phyloP scores from a whole-genome alignment of 2,797 vertebrate genomes.

The Xiphorhynchus erythropygius region DNA sequence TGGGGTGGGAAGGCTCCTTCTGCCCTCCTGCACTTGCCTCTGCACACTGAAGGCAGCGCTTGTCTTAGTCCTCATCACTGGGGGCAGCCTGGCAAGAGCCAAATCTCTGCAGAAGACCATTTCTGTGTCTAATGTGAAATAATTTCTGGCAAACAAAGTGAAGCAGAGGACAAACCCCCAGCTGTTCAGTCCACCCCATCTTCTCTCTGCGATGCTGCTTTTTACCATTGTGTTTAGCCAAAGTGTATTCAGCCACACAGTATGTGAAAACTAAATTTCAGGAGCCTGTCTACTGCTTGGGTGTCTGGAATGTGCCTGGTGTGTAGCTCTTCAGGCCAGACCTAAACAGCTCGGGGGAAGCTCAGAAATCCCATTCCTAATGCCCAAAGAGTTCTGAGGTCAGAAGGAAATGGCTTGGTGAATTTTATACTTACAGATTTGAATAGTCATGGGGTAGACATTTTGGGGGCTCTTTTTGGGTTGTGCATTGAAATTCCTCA shows the following conservation, averaged over 20 bases:
- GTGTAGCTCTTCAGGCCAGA: neutral
- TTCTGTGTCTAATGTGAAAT: neutral
- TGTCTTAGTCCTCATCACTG: neutral
- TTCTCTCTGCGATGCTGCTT: neutral
- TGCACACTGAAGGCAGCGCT: neutral
- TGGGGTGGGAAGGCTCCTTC: neutral
- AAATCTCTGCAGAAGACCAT: neutral
- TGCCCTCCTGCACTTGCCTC: neutral
- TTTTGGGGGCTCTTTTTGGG: neutral
- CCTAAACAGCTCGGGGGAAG: neutral
- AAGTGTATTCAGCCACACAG: neutral
- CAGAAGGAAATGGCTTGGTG: neutral
- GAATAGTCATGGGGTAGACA: rapidly evolving
- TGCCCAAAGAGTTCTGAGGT: neutral
- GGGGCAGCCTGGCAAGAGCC: neutral
- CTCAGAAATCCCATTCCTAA: neutral
- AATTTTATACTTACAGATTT: neutral
- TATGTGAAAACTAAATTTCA: neutral
- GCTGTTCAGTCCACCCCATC: neutral
- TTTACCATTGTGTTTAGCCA: neutral
- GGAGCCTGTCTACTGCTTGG: neutral
- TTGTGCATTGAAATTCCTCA: neutral
- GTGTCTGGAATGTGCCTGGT: neutral
- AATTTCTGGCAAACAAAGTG: neutral
- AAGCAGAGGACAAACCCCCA: neutral